Evolutionary conservation across 2,797 vertebrate genomes (phyloP), one percentile per base, ranked within the genome.

Genomic region (Rhadinocentrus ornatus): DNA sequence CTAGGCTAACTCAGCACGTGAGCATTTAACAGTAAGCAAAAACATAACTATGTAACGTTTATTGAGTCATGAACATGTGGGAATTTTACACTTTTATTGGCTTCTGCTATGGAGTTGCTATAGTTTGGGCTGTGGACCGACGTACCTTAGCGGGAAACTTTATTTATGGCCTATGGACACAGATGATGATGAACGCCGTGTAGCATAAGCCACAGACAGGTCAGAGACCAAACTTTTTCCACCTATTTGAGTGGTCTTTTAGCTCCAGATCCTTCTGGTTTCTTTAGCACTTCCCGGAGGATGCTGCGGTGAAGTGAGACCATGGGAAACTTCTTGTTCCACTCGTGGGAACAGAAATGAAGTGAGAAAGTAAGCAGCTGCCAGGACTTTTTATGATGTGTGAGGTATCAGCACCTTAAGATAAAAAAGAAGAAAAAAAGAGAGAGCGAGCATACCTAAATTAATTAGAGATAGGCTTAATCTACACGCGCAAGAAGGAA

Each of bases 331-430:
- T 0, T 6, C 0, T 20, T 18, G 2, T 37, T 34, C 61, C 60
- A 77, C 83, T 86, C 89, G 83, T 92, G 91, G 90, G 89, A 93
- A 93, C 77, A 50, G 76, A 73, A 26, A 13, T 44, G 53, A 89
- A 83, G 92, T 91, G 91, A 91, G 84, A 90, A 88, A 81, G 34
- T 10, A 74, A 60, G 67, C 82, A 78, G 61, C 75, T 70, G 4
- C 2, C 32, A 32, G 55, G 35, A 44, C 65, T 20, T 75, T 91
- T 93, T 90, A 90, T 87, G 86, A 88, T 0, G 89, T 93, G 92
- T 79, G 87, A 90, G 67, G 68, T 69, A 63, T 77, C 70, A 18
- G 32, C 88, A 86, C 79, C 37, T 82, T 35, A 62, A 48, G 61
- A 34, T 6, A 70, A 70, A 57, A 6, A 27, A 76, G 63, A 68